Conservation (phyloP, 1,140 invertebrate genomes). For the Littorina saxatilis region DNA sequence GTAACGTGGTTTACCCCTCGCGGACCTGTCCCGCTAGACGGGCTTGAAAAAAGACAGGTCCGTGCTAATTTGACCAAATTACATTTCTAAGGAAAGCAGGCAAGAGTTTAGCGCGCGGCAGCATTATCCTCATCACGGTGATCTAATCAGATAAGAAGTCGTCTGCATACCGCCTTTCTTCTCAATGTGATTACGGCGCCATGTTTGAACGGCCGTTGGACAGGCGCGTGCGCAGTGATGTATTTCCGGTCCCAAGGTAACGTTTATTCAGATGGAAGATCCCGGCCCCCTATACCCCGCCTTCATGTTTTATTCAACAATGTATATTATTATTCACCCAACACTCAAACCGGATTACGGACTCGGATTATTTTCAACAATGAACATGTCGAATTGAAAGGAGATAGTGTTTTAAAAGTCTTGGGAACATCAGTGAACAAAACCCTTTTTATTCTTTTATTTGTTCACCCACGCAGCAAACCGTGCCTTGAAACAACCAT, state of each 20-base stretch:
- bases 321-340: constrained; percentile 1
- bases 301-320: constrained; percentile 30
- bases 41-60: constrained; percentile 39
- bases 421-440: too few relatives aligned
- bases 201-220: constrained; percentile 39
- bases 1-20: constrained; percentile 32
- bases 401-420: too few relatives aligned
- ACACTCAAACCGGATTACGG: too few relatives aligned
- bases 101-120: constrained; percentile 33
- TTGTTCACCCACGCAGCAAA: too few relatives aligned
- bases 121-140: constrained; percentile 35
- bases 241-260: constrained; percentile 19
- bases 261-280: constrained; percentile 8
- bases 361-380: too few relatives aligned
- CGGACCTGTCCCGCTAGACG: constrained; percentile 35
- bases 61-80: constrained; percentile 40
- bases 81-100: constrained; percentile 41
- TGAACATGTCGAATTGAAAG: too few relatives aligned
- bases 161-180: constrained; percentile 31
- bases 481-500: too few relatives aligned
- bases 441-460: too few relatives aligned
- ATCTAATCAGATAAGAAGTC: constrained; percentile 40
- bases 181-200: constrained; percentile 36
- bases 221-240: constrained; percentile 16
- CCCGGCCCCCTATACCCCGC: not conserved